A percentile compares a stretch with the other conserved stretches of the same genome.
Conservation (phyloP, 30 jellyfish, hydroid and myxozoan genomes). For the Aurelia coerulea region DNA sequence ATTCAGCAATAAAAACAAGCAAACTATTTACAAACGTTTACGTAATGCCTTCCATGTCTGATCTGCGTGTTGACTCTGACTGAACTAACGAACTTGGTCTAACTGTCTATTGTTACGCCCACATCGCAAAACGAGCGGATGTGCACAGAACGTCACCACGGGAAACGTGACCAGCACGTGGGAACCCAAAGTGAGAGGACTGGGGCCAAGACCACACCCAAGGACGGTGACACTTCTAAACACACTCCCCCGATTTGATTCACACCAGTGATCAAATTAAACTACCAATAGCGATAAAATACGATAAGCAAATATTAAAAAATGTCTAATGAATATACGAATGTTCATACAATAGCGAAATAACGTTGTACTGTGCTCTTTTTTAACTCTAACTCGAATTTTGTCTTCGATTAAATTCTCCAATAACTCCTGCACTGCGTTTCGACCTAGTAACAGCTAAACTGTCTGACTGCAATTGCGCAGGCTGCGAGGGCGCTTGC, state of each 20-base stretch:
- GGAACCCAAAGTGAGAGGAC: too few species aligned
- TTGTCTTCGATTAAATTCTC: constrained; percentile 51
- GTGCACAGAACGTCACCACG: too few species aligned
- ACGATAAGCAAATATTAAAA: not conserved
- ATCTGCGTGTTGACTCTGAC: too few species aligned
- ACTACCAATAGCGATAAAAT: not conserved
- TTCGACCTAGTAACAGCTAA: constrained; percentile 32
- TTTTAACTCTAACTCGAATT: constrained; percentile 11
- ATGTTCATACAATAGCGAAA: not conserved
- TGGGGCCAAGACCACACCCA: too few species aligned
- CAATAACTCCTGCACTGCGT: constrained; percentile 61
- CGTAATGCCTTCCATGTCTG: too few species aligned
- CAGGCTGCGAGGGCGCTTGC: constrained; percentile 34
- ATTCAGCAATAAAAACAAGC: too few species aligned
- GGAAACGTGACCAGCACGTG: too few species aligned
- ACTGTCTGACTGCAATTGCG: constrained; percentile 29
- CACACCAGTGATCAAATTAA: constrained; percentile 41
- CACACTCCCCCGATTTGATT: constrained; percentile 52
- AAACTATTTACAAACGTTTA: too few species aligned
- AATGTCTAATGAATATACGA: constrained; percentile 1
- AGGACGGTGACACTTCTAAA: too few species aligned
- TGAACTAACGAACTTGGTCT: too few species aligned
- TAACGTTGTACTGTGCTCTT: not conserved
- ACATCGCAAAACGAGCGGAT: too few species aligned
- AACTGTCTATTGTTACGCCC: too few species aligned